A percentile compares a stretch with the other conserved stretches of the same genome.
Conservation (phyloP, 1,140 invertebrate species). For the Conus betulinus region DNA sequence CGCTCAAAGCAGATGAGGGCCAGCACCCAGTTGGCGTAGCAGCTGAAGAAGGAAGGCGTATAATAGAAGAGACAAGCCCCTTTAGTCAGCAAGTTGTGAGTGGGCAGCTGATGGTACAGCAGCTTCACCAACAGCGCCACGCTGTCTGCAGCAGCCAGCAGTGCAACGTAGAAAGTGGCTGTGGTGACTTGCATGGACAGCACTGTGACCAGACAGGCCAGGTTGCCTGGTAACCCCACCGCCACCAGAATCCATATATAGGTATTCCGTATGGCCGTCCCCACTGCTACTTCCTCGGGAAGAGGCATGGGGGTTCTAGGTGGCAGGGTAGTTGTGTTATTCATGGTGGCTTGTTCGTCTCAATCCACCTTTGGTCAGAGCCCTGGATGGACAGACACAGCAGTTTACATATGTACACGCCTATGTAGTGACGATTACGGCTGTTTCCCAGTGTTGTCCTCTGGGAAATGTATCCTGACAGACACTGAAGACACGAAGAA, state of each 20-base stretch:
- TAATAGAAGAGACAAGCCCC: not conserved
- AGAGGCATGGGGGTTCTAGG: not conserved
- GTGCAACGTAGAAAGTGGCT: conserved; percentile 57
- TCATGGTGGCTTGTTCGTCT: not conserved
- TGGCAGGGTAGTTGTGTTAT: not conserved
- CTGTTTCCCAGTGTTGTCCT: no score
- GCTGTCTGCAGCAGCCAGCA: conserved; percentile 55
- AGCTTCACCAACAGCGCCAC: conserved; percentile 55
- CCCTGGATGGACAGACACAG: no score
- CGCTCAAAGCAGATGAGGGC: conserved; percentile 62
- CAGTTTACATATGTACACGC: no score
- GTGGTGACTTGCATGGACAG: conserved; percentile 52
- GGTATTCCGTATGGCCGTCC: conserved; percentile 42
- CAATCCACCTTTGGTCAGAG: no score
- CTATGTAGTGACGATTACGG: no score
- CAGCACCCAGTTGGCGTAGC: conserved; percentile 61
- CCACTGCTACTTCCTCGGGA: not conserved
- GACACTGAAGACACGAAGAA: no score
- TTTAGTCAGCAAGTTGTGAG: not conserved
- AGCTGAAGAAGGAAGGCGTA: conserved; percentile 4
- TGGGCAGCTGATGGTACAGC: conserved; percentile 47
- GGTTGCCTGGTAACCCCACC: conserved; percentile 57
- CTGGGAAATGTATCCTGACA: no score
- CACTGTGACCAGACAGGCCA: conserved; percentile 54
- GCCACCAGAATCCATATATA: conserved; percentile 54